Base-by-base conservation (phyloP, 2,797 vertebrate species). In the Menidia menidia region DNA sequence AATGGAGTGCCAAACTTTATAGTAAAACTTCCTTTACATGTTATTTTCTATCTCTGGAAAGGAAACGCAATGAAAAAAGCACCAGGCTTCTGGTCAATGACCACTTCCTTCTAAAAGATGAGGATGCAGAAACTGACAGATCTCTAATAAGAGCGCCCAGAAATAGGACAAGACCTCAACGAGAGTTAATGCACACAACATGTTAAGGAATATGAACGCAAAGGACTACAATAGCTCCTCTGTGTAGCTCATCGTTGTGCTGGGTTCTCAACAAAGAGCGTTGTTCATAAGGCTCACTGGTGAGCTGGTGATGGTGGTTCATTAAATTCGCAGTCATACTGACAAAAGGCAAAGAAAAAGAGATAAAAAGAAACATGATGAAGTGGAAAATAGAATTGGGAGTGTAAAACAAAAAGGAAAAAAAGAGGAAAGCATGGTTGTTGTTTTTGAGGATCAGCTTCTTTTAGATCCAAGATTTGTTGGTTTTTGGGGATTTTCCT, bases 221-320 rank as follows among this genome's bases (percentile, higher is more conserved):
- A 62, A 62, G 45, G 16, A n/a, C 68, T 75, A 89, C 85, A 92
- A 89, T 78, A 74, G 80, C 76, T 73, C 43, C 67, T 78, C 86
- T 87, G 85, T 91, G 81, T 19, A 52, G 62, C 65, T 87, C 81
- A 73, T 79, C 61, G 69, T 77, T 73, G 68, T 60, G 59, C 67
- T 68, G n/a, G 41, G 69, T 79, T 76, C 73, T 85, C 62, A 88
- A 89, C 76, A 71, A 77, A 84, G 75, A 64, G 75, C 81, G 83
- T 87, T 91, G 83, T 89, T 87, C 60, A 68, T 19, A 33, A 35
- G 25, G 14, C 44, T 51, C 53, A 56, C 45, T 35, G 31, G 44
- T 51, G 79, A 83, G 68, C 80, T 60, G 59, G 54, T 60, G 81
- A 71, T 3, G 33, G 77, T 56, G 56, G 81, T 85, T 84, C 79